Conservation (phyloP, 2,797 vertebrate genomes). For the Hemibagrus guttatus region DNA sequence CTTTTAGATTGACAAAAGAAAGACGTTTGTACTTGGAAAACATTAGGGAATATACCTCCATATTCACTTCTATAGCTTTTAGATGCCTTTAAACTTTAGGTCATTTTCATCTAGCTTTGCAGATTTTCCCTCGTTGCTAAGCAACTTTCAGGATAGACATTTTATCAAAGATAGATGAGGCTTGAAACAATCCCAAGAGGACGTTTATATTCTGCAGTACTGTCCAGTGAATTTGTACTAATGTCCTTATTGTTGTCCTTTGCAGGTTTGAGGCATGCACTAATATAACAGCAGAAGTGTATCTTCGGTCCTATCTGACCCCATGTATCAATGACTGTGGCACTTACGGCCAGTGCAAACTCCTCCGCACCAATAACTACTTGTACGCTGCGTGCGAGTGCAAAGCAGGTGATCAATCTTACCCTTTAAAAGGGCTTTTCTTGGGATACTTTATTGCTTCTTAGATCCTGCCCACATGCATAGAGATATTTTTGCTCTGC, state of each 20-base stretch:
- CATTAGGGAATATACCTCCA: slow-evolving; percentile 17
- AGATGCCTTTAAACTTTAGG: neutral
- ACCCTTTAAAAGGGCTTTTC: neutral
- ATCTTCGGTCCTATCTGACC: slow-evolving; percentile 91
- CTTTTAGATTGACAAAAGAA: neutral
- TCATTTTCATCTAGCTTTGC: slow-evolving; percentile 29
- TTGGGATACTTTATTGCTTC: neutral
- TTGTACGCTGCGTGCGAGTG: slow-evolving; percentile 97
- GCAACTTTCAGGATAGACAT: slow-evolving; percentile 5
- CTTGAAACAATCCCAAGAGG: slow-evolving; percentile 14
- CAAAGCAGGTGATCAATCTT: slow-evolving; percentile 87
- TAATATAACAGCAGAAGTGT: slow-evolving; percentile 90
- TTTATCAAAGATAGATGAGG: slow-evolving; percentile 28
- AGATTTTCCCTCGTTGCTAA: slow-evolving; percentile 12
- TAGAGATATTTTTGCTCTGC: neutral
- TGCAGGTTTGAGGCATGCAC: slow-evolving; percentile 83
- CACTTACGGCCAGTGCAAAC: slow-evolving; percentile 96
- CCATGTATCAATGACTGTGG: slow-evolving; percentile 97
- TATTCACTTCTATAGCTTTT: neutral
- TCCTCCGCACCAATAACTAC: slow-evolving; percentile 96
- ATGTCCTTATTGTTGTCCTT: slow-evolving; percentile 28
- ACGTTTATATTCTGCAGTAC: neutral
- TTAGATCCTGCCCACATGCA: neutral
- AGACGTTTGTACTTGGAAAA: slow-evolving; percentile 5
- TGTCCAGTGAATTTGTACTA: neutral